Conservation (phyloP, 30 jellyfish, hydroid and myxozoan genomes). For the Sanderia malayensis region DNA sequence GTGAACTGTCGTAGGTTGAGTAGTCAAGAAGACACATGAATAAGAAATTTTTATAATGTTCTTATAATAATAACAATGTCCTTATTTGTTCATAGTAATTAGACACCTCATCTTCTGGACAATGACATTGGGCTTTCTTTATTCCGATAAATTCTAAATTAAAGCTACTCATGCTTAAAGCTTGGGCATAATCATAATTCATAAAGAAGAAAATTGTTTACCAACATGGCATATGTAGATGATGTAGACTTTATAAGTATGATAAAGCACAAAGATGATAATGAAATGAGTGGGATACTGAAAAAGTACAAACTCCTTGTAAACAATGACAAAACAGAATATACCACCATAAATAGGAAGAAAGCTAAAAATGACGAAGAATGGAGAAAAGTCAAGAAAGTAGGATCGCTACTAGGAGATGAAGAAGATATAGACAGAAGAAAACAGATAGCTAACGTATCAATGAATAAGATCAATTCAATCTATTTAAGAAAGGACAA, state of each 20-base stretch:
- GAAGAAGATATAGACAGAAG: slow-evolving; percentile 16
- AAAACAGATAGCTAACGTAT: slow-evolving; percentile 20
- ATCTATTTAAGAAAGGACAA: slow-evolving; percentile 11
- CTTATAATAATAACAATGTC: too few species aligned
- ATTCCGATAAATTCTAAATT: too few species aligned
- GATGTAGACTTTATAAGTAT: slow-evolving; percentile 34
- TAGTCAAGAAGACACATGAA: too few species aligned
- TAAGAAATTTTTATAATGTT: too few species aligned
- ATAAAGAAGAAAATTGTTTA: neutral
- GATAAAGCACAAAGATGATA: slow-evolving; percentile 24
- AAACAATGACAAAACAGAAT: neutral
- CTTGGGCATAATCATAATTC: too few species aligned
- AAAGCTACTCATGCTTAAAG: too few species aligned
- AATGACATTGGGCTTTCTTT: too few species aligned
- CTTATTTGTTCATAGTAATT: too few species aligned
- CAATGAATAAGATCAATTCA: slow-evolving; percentile 14
- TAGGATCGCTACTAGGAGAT: too few species aligned
- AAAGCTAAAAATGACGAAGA: neutral
- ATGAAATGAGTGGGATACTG: slow-evolving; percentile 27
- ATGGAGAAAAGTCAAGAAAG: neutral
- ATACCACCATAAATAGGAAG: slow-evolving; percentile 8
- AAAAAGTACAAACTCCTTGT: slow-evolving; percentile 21
- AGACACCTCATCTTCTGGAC: too few species aligned
- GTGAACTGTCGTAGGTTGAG: too few species aligned
- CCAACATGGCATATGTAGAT: slow-evolving; percentile 51